phyloP scores from a whole-genome alignment of 2,113 vertebrate species.

The Pampusana beccarii region DNA sequence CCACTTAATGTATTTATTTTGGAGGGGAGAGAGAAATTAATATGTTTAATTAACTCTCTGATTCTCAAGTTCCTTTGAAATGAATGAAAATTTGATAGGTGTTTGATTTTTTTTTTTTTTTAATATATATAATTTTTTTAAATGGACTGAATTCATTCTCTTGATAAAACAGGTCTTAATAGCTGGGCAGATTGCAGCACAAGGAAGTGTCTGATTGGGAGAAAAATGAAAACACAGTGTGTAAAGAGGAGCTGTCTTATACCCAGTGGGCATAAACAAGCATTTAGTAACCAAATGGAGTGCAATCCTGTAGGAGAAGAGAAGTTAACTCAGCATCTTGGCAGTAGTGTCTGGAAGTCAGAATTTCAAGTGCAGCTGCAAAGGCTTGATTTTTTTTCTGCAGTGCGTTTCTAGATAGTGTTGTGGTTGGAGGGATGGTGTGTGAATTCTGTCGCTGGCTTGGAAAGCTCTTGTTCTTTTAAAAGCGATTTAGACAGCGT shows the following conservation, averaged over 20 bases:
- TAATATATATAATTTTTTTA: background rate
- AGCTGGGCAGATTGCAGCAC: background rate
- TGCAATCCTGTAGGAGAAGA: background rate
- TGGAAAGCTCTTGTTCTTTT: background rate
- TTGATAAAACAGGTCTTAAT: background rate
- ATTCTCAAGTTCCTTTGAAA: background rate
- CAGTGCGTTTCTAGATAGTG: fast-evolving
- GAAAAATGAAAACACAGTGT: background rate
- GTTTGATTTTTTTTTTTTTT: too few relatives aligned
- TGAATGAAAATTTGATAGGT: background rate
- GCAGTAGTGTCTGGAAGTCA: background rate
- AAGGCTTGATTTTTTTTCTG: background rate
- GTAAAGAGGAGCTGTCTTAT: background rate
- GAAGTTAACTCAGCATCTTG: background rate
- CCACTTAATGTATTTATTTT: background rate
- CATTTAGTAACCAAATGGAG: background rate
- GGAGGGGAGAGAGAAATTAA: background rate
- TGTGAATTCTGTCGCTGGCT: background rate
- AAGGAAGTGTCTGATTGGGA: background rate
- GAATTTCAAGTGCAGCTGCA: background rate
- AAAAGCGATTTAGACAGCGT: background rate
- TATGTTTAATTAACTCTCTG: background rate
- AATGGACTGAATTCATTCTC: background rate
- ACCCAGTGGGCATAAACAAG: background rate
- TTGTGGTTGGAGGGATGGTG: background rate